Conservation (phyloP, 2,113 vertebrate species). For the Hippocampus zosterae region DNA sequence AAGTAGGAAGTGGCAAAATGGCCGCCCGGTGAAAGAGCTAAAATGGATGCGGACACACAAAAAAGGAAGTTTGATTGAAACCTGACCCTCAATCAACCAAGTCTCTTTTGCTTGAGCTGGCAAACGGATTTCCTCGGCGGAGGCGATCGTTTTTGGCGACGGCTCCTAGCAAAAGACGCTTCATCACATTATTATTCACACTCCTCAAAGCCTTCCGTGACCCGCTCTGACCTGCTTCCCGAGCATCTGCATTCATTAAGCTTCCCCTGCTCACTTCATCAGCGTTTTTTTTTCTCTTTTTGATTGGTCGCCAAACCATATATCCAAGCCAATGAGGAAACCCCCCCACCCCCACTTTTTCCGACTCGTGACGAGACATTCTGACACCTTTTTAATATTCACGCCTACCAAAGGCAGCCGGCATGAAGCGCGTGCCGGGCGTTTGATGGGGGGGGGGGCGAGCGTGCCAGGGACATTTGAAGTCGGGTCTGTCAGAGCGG, state of each 20-base stretch:
- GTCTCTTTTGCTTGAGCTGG: background rate
- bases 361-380: background rate
- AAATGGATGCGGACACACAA: too few species aligned
- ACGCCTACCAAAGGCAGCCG: background rate
- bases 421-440: background rate
- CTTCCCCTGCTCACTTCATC: conserved; percentile 9
- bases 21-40: too few species aligned
- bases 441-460: background rate
- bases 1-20: too few species aligned
- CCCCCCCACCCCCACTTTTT: too few species aligned
- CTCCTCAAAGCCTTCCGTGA: conserved; percentile 41
- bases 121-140: background rate
- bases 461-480: conserved; percentile 11
- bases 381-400: background rate
- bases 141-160: background rate
- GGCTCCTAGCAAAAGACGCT: conserved; percentile 1
- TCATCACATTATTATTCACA: conserved; percentile 40
- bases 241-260: conserved; percentile 50
- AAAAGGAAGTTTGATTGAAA: too few species aligned
- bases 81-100: too few species aligned
- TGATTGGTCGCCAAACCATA: conserved; percentile 12
- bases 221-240: conserved; percentile 19
- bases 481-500: conserved; percentile 39
- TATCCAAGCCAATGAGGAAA: background rate
- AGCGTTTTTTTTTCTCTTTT: conserved; percentile 8